phyloP scores from a whole-genome alignment of 2,888 invertebrate genomes.

The Phaedon cochleariae region DNA sequence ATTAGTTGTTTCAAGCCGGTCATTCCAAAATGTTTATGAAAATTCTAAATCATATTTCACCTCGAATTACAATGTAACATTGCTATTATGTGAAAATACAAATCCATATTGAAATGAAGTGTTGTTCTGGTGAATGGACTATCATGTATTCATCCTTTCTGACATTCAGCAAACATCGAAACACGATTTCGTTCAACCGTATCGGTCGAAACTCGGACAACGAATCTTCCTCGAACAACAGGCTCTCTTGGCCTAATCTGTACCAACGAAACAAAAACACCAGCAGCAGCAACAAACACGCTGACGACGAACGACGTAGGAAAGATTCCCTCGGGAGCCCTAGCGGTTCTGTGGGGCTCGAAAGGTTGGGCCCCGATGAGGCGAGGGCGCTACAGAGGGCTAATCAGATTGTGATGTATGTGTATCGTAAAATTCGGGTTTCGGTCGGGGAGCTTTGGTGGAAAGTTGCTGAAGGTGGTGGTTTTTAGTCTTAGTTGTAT shows the following conservation, averaged over 20 bases:
- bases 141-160: background rate
- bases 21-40: no score
- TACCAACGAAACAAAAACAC: slow-evolving; percentile 53
- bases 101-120: no score
- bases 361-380: slow-evolving; percentile 75
- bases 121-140: no score
- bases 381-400: slow-evolving; percentile 85
- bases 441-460: slow-evolving; percentile 17
- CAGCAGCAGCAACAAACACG: slow-evolving; percentile 51
- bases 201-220: slow-evolving; percentile 62
- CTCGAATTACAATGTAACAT: no score
- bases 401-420: slow-evolving; percentile 89
- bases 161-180: slow-evolving; percentile 60
- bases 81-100: no score
- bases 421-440: slow-evolving; percentile 43
- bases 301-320: slow-evolving; percentile 62
- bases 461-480: slow-evolving; percentile 13
- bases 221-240: slow-evolving; percentile 61
- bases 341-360: slow-evolving; percentile 63
- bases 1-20: no score
- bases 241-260: slow-evolving; percentile 69
- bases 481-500: background rate
- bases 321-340: slow-evolving; percentile 56
- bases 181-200: slow-evolving; percentile 55
- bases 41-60: no score